A percentile compares a stretch with the other conserved stretches of the same genome.
phyloP scores from a whole-genome alignment of 2,888 invertebrate genomes.

The Synergus umbraculus region DNA sequence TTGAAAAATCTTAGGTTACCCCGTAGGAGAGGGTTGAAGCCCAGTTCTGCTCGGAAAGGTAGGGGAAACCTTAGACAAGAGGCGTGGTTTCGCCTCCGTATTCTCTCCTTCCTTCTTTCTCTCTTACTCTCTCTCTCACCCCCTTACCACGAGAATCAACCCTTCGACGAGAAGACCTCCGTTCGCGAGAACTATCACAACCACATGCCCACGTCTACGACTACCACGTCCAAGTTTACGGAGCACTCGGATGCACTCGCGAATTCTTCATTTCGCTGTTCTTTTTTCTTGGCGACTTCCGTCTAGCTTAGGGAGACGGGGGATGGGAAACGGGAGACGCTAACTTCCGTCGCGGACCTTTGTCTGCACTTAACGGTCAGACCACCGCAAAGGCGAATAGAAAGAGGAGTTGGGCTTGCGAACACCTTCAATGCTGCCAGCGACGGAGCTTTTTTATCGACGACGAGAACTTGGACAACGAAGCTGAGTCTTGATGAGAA shows the following conservation, averaged over 20 bases:
- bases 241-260: constrained; percentile 31
- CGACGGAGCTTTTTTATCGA: constrained; percentile 73
- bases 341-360: constrained; percentile 22
- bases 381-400: constrained; percentile 11
- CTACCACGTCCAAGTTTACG: constrained; percentile 34
- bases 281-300: constrained; percentile 1
- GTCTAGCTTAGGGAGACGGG: not conserved
- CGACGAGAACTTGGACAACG: constrained; percentile 54
- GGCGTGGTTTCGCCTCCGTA: constrained; percentile 73
- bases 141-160: constrained; percentile 54
- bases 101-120: constrained; percentile 47
- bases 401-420: constrained; percentile 43
- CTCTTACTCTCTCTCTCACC: constrained; percentile 47
- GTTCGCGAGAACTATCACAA: constrained; percentile 56
- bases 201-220: constrained; percentile 48
- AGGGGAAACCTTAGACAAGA: constrained; percentile 75
- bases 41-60: constrained; percentile 58
- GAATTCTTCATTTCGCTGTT: constrained; percentile 8
- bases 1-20: constrained; percentile 73
- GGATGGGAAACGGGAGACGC: not conserved
- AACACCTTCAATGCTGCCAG: constrained; percentile 51
- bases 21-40: constrained; percentile 55
- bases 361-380: constrained; percentile 15
- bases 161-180: constrained; percentile 55
- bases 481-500: constrained; percentile 30